phyloP scores from a whole-genome alignment of 2,113 vertebrate genomes.

The Helogale parvula region DNA sequence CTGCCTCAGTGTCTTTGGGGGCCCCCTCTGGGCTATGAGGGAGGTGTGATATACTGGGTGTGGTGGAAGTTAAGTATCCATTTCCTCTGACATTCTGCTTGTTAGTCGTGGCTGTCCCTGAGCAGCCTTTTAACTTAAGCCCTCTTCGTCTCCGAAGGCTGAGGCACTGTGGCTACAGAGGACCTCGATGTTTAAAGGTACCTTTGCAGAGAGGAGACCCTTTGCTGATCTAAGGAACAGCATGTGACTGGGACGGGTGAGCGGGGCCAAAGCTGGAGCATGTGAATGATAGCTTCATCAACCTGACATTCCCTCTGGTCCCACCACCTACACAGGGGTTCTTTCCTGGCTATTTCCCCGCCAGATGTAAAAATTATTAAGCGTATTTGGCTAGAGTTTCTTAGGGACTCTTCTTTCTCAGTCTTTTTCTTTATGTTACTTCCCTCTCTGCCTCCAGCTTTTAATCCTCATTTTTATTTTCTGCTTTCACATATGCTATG shows the following conservation, averaged over 20 bases:
- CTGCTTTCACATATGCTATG: not conserved
- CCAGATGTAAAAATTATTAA: constrained; percentile 80
- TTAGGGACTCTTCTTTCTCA: constrained; percentile 50
- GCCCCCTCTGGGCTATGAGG: not conserved
- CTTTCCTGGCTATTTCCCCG: constrained; percentile 70
- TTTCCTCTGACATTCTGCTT: constrained; percentile 65
- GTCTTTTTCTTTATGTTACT: not conserved
- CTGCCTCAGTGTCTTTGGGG: not conserved
- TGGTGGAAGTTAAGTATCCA: constrained; percentile 63
- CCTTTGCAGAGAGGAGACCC: constrained; percentile 8
- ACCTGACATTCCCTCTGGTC: constrained; percentile 25
- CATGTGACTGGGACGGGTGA: not conserved
- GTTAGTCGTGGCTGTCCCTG: constrained; percentile 16
- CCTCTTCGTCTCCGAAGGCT: constrained; percentile 13
- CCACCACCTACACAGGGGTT: constrained; percentile 62
- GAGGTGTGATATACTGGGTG: constrained; percentile 28
- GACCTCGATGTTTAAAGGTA: constrained; percentile 41
- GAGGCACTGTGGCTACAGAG: not conserved
- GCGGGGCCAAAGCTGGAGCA: not conserved
- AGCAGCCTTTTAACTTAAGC: constrained; percentile 55
- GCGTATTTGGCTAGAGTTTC: constrained; percentile 60
- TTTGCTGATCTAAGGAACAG: constrained; percentile 72
- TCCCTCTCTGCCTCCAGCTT: not conserved
- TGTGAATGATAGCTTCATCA: constrained; percentile 77
- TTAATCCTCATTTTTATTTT: constrained; percentile 25